Evolutionary conservation across 2,113 vertebrate species (phyloP).

Genomic region (Megaptera novaeangliae): DNA sequence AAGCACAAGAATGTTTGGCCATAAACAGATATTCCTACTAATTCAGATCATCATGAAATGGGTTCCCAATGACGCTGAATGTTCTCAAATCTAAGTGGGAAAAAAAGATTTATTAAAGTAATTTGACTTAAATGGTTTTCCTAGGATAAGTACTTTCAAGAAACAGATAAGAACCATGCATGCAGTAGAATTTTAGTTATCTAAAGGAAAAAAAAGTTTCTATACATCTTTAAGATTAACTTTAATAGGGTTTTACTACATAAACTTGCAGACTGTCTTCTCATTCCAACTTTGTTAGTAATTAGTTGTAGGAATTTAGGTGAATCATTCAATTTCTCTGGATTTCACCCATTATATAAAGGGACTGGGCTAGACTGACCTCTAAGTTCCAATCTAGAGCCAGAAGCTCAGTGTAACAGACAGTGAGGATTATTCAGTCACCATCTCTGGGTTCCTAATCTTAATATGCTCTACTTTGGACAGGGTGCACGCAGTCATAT

Average conservation of each 20-base stretch:
- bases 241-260: not conserved
- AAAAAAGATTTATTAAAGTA: not conserved
- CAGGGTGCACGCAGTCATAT: not conserved
- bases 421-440: not conserved
- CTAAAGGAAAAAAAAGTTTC: not conserved
- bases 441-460: not conserved
- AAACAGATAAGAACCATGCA: not conserved
- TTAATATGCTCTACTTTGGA: not conserved
- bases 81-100: not conserved
- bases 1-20: not conserved
- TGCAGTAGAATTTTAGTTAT: not conserved
- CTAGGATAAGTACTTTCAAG: not conserved
- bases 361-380: not conserved
- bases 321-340: not conserved
- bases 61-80: not conserved
- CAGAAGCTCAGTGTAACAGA: not conserved
- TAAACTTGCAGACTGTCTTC: not conserved
- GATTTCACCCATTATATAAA: not conserved
- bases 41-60: not conserved
- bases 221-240: not conserved
- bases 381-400: not conserved
- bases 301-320: not conserved
- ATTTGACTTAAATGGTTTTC: not conserved
- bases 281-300: not conserved
- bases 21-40: not conserved